Percentiles rank a stretch among this genome's conserved stretches.
phyloP scores from a whole-genome alignment of 2,113 vertebrate genomes.

The Cyprinodon tularosa region DNA sequence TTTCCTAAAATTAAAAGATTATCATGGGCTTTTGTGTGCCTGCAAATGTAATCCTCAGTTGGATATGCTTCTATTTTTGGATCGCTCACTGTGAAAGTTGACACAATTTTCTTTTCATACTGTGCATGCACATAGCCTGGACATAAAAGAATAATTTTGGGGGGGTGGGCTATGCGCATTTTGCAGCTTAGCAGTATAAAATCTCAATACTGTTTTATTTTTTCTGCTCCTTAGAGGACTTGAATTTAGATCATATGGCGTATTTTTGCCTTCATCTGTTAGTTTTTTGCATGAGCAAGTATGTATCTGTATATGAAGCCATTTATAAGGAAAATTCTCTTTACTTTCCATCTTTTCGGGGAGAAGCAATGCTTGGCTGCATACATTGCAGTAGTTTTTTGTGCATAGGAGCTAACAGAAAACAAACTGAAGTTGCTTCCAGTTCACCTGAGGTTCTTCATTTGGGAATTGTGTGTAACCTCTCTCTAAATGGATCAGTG shows the following conservation, averaged over 20 bases:
- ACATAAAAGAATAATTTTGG: constrained; percentile 42
- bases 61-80: constrained; percentile 77
- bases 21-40: constrained; percentile 73
- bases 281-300: constrained; percentile 43
- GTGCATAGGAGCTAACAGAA: constrained; percentile 57
- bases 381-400: constrained; percentile 57
- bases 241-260: constrained; percentile 39
- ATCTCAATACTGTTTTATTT: constrained; percentile 9
- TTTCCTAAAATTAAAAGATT: constrained; percentile 75
- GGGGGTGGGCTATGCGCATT: constrained; percentile 8
- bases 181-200: constrained; percentile 34
- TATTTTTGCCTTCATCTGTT: constrained; percentile 36
- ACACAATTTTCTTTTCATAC: constrained; percentile 72
- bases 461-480: constrained; percentile 52
- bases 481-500: constrained; percentile 65
- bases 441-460: constrained; percentile 54
- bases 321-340: constrained; percentile 50
- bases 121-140: constrained; percentile 49
- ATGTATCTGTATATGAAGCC: constrained; percentile 45
- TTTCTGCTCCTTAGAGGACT: constrained; percentile 1
- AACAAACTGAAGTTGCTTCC: constrained; percentile 63
- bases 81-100: constrained; percentile 73
- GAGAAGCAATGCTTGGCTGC: constrained; percentile 39
- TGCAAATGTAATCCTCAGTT: constrained; percentile 74
- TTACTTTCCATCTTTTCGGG: constrained; percentile 22